Evolutionary conservation across 23 tunicate species (phyloP).

Genomic region (Botrylloides violaceus): DNA sequence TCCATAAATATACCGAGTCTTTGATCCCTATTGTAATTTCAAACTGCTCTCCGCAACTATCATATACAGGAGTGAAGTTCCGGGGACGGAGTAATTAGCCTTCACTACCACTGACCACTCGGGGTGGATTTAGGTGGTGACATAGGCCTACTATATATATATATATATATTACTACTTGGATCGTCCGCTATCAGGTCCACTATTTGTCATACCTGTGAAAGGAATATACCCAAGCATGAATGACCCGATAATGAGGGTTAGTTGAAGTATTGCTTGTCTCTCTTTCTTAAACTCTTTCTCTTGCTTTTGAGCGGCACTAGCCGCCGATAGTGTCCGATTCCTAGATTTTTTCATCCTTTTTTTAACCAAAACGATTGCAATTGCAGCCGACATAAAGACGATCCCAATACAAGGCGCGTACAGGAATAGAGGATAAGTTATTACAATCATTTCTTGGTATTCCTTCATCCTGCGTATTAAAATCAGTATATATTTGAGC

Average conservation of each 20-base stretch:
- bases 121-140: too few relatives aligned
- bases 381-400: slow-evolving; percentile 11
- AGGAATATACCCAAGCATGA: slow-evolving; percentile 24
- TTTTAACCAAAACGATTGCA: background rate
- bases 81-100: too few relatives aligned
- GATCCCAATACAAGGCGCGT: slow-evolving; percentile 16
- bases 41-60: too few relatives aligned
- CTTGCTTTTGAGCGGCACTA: background rate
- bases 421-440: slow-evolving; percentile 30
- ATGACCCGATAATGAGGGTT: slow-evolving; percentile 9
- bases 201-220: slow-evolving; percentile 26
- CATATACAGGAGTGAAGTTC: too few relatives aligned
- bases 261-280: slow-evolving; percentile 20
- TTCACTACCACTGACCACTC: too few relatives aligned
- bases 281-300: slow-evolving; percentile 3
- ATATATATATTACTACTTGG: too few relatives aligned
- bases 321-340: background rate
- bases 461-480: too few relatives aligned
- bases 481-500: too few relatives aligned
- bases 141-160: too few relatives aligned
- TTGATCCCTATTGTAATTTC: too few relatives aligned
- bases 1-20: too few relatives aligned
- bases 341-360: background rate
- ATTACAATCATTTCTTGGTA: background rate
- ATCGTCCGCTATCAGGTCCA: too few relatives aligned